Base-by-base conservation (phyloP, 2,888 invertebrate species). In the Pilophorus perplexus region DNA sequence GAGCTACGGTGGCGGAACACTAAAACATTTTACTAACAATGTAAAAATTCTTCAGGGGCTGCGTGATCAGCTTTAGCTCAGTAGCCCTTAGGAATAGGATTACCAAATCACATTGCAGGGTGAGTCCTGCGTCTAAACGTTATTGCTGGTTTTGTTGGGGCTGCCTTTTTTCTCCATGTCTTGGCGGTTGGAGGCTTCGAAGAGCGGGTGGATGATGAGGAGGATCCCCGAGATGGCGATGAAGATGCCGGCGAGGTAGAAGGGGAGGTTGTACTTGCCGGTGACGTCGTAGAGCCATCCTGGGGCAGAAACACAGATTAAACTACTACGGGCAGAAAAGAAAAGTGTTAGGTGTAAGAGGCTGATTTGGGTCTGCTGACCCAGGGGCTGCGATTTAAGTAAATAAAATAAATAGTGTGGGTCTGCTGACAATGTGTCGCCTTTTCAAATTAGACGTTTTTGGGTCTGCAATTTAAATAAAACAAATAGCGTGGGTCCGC, bases 231-330 rank as follows among this genome's bases (percentile, higher is more conserved):
- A 90, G 10, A 88, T 62, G 0, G 83, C 84, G 71, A 92, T 90
- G 79, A 90, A 90, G 22, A 87, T 79, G 0, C 92, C 92, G 1
- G 90, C 87, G 62, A 89, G 75, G 79, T 88, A 90, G 80, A 92
- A 92, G 0, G 90, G 87, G 52, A 89, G 79, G 76, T 88, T 84
- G 79, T 90, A 91, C 6, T 83, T 84, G 50, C 84, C 84, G 0
- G 89, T 89, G 65, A 88, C 80, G 77, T 92, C 91, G 78, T 83
- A 89, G 42, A 91, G 81, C 87, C 87, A 89, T 46, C 91, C 91
- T 91, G 64, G 28, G 64, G 57, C 22, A 33, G n/a, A n/a, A n/a
- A n/a, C n/a, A n/a, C n/a, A n/a, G n/a, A n/a, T n/a, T n/a, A n/a
- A n/a, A n/a, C n/a, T n/a, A n/a, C n/a, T n/a, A n/a, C n/a, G n/a